Conservation (phyloP, 2,888 invertebrate species). For the Corbicula japonica region DNA sequence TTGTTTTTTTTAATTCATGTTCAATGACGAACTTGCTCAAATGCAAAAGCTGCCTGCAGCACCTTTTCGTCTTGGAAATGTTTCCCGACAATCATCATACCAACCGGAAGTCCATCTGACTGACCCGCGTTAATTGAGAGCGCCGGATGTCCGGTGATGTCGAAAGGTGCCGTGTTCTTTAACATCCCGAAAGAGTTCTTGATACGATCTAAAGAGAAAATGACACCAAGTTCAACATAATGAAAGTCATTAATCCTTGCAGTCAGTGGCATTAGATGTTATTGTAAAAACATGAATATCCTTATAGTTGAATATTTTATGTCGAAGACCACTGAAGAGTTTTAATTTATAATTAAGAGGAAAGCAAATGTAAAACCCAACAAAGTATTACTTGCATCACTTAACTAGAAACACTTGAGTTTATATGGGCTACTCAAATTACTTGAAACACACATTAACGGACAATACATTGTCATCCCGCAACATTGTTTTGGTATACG, state of each 20-base stretch:
- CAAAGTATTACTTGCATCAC: no score
- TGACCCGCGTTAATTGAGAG: slow-evolving; percentile 80
- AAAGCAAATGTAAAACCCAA: no score
- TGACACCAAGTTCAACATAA: neutral
- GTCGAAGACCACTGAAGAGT: neutral
- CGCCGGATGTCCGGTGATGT: slow-evolving; percentile 82
- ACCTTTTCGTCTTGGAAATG: slow-evolving; percentile 81
- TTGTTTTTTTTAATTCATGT: neutral
- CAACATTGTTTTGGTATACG: neutral
- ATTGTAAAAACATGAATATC: neutral
- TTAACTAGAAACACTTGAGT: no score
- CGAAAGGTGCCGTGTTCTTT: slow-evolving; percentile 77
- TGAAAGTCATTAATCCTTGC: neutral
- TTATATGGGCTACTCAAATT: no score
- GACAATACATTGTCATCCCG: neutral
- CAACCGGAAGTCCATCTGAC: slow-evolving; percentile 79
- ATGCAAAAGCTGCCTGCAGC: slow-evolving; percentile 79
- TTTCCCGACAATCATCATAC: slow-evolving; percentile 82
- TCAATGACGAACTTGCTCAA: slow-evolving; percentile 66
- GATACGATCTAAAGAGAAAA: slow-evolving; percentile 72
- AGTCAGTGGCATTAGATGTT: neutral
- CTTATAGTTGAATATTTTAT: neutral
- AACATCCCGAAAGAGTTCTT: slow-evolving; percentile 64
- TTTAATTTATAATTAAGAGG: neutral
- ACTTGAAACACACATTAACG: neutral